Percentiles rank a stretch among this genome's conserved stretches.
Evolutionary conservation across 1,140 invertebrate species (phyloP).

Genomic region (Globodera ellingtonae): DNA sequence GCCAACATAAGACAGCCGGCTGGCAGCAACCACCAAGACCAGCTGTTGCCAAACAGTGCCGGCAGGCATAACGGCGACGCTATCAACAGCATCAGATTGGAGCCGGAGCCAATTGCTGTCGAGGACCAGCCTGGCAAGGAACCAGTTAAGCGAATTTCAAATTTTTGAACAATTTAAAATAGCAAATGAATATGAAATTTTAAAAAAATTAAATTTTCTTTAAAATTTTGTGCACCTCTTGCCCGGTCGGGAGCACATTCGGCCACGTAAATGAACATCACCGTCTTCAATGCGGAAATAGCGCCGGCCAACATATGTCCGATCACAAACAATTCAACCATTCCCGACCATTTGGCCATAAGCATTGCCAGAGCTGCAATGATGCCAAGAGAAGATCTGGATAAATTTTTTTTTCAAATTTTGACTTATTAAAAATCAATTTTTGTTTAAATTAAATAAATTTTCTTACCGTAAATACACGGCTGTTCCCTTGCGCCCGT

Average conservation of each 20-base stretch:
- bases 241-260: conserved; percentile 50
- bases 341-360: conserved; percentile 33
- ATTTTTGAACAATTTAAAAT: too few relatives aligned
- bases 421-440: neutral
- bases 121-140: conserved; percentile 8
- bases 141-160: neutral
- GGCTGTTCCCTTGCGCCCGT: conserved; percentile 50
- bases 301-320: conserved; percentile 53
- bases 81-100: conserved; percentile 40
- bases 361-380: conserved; percentile 42
- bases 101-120: conserved; percentile 18
- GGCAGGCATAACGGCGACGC: conserved; percentile 51
- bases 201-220: neutral
- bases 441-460: neutral
- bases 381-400: conserved; percentile 43
- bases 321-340: conserved; percentile 51
- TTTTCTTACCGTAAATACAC: conserved; percentile 45
- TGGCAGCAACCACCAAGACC: conserved; percentile 48
- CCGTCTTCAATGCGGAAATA: conserved; percentile 43
- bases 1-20: conserved; percentile 45
- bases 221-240: conserved; percentile 35
- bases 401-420: neutral
- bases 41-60: conserved; percentile 42
- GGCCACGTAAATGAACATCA: conserved; percentile 53
- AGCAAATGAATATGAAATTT: too few relatives aligned